These are phyloP conservation scores for Stegastes partitus DNA, from an alignment of 2,113 vertebrate species.

Conservation along the genomic window DNA sequence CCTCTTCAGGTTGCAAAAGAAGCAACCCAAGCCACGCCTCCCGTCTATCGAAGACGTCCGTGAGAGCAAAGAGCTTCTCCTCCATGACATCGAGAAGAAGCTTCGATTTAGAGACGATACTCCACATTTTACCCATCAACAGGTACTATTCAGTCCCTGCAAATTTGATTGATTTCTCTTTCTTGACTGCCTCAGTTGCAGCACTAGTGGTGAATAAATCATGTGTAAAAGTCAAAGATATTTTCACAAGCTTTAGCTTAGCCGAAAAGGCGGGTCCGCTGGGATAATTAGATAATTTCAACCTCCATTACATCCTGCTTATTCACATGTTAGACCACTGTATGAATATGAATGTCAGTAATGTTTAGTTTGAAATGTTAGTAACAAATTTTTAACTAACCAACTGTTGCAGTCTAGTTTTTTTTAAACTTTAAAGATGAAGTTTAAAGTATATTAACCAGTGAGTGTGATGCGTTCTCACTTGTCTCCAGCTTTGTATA, in stretches of 20 bases:
- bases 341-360: slow-evolving; percentile 14
- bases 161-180: background rate
- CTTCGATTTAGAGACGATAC: slow-evolving; percentile 85
- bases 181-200: slow-evolving; percentile 2
- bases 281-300: background rate
- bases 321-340: slow-evolving; percentile 1
- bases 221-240: background rate
- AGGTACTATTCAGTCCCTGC: slow-evolving; percentile 84
- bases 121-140: slow-evolving; percentile 82
- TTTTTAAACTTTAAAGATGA: slow-evolving; percentile 1
- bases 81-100: slow-evolving; percentile 91
- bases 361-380: slow-evolving; percentile 24
- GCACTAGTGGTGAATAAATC: background rate
- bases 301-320: slow-evolving; percentile 10
- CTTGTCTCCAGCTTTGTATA: slow-evolving; percentile 1
- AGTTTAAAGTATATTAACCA: slow-evolving; percentile 20
- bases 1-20: slow-evolving; percentile 87
- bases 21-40: slow-evolving; percentile 80
- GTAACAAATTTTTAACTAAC: slow-evolving; percentile 30
- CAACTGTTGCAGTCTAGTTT: slow-evolving; percentile 6
- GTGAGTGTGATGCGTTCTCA: slow-evolving; percentile 26
- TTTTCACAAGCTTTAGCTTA: background rate
- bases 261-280: background rate
- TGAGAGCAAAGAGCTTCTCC: slow-evolving; percentile 87
- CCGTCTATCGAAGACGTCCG: slow-evolving; percentile 84